phyloP scores from a whole-genome alignment of 2,113 vertebrate genomes.

The Sminthopsis crassicaudata region DNA sequence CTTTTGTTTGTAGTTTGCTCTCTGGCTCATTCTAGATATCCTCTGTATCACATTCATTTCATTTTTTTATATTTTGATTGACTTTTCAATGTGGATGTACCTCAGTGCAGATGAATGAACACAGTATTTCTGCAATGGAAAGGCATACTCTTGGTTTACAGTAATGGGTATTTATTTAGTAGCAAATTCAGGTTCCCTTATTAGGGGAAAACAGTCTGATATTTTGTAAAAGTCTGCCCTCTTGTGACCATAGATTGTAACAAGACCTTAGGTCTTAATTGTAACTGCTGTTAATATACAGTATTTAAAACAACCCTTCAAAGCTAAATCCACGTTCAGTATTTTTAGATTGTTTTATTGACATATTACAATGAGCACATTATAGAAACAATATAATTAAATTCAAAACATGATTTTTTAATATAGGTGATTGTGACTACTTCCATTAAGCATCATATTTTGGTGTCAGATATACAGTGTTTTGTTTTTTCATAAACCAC shows the following conservation, averaged over 20 bases:
- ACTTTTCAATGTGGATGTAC: conserved; percentile 7
- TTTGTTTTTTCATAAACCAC: conserved; percentile 28
- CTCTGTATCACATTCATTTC: background rate
- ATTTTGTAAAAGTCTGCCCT: conserved; percentile 42
- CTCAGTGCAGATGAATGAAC: conserved; percentile 45
- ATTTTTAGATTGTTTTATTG: conserved; percentile 59
- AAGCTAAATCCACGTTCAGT: conserved; percentile 39
- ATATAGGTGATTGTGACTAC: conserved; percentile 25
- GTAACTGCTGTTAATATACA: conserved; percentile 17
- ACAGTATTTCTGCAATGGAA: conserved; percentile 39
- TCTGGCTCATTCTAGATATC: background rate
- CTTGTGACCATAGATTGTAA: conserved; percentile 62
- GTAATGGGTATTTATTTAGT: conserved; percentile 63
- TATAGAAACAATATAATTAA: conserved; percentile 48
- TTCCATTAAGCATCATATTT: background rate
- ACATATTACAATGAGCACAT: conserved; percentile 25
- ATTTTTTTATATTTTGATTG: conserved; percentile 3
- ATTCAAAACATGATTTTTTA: conserved; percentile 35
- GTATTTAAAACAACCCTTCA: conserved; percentile 30
- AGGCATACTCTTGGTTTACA: background rate
- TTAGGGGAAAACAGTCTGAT: conserved; percentile 64
- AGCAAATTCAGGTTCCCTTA: conserved; percentile 79
- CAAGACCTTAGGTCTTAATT: conserved; percentile 9
- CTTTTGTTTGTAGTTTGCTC: background rate
- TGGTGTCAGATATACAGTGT: background rate